Percentiles rank a stretch among this genome's conserved stretches.
Conservation (phyloP, 2,888 invertebrate genomes). For the Troides aeacus region DNA sequence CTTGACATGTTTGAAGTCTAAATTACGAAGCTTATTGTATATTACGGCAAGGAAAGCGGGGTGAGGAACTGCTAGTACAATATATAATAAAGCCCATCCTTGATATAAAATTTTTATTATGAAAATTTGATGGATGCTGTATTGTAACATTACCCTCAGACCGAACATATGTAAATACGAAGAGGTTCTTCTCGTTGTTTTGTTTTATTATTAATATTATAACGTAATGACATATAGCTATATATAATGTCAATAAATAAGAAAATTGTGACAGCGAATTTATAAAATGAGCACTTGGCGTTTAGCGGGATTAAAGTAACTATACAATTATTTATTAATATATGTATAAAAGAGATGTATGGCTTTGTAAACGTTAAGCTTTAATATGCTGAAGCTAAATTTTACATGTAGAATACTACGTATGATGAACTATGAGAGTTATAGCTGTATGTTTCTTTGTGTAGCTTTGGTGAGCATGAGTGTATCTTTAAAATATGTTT, state of each 20-base stretch:
- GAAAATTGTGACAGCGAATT: not conserved
- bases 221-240: not conserved
- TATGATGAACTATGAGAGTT: not conserved
- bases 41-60: too few relatives aligned
- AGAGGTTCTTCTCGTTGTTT: not conserved
- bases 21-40: too few relatives aligned
- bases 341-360: not conserved
- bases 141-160: not conserved
- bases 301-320: conserved; percentile 88
- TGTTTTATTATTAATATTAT: not conserved
- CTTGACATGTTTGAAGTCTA: too few relatives aligned
- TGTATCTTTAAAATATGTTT: conserved; percentile 36
- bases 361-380: not conserved
- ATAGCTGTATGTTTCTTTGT: not conserved
- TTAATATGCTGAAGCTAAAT: not conserved
- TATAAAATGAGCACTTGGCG: conserved; percentile 86
- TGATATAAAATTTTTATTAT: too few relatives aligned
- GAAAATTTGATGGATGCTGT: too few relatives aligned
- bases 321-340: conserved; percentile 1
- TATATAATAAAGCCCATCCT: too few relatives aligned
- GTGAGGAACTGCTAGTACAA: too few relatives aligned
- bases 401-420: not conserved
- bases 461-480: not conserved
- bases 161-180: not conserved
- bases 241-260: not conserved